These are phyloP conservation scores for Enteromius afrohamiltoni DNA, from an alignment of 2,797 vertebrate genomes.

Conservation along the genomic window DNA sequence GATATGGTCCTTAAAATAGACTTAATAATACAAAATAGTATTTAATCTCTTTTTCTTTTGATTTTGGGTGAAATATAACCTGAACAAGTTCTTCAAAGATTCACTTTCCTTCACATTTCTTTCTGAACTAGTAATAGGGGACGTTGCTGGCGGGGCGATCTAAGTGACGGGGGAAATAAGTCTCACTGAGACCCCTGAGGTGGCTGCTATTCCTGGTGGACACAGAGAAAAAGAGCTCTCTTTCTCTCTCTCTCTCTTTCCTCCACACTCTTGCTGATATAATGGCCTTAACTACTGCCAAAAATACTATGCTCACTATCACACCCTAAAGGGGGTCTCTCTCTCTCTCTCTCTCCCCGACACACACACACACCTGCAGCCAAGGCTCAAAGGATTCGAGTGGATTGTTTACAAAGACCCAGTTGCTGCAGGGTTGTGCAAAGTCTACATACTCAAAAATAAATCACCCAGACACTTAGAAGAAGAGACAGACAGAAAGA, in stretches of 20 bases:
- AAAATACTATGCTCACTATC: conserved; percentile 40
- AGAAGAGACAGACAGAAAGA: conserved; percentile 15
- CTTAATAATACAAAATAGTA: background rate
- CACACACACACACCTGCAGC: conserved; percentile 24
- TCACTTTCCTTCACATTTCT: conserved; percentile 2
- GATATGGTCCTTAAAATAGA: background rate
- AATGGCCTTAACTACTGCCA: conserved; percentile 45
- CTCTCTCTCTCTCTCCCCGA: background rate
- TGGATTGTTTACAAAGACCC: conserved; percentile 40
- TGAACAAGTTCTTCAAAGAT: background rate
- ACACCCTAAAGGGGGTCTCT: background rate
- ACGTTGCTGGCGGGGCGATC: background rate
- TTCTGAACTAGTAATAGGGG: background rate
- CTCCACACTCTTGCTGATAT: conserved; percentile 21
- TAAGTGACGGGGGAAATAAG: conserved; percentile 20
- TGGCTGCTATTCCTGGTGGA: conserved; percentile 35
- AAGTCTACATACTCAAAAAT: conserved; percentile 27
- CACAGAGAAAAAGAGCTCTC: conserved; percentile 22
- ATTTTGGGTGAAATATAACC: background rate
- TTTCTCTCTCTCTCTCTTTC: background rate
- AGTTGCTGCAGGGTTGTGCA: conserved; percentile 25
- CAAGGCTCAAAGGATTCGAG: conserved; percentile 33
- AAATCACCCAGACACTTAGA: conserved; percentile 22
- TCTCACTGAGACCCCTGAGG: background rate
- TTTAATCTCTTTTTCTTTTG: background rate